Evolutionary conservation across 2,113 vertebrate genomes (phyloP).

Genomic region (Maccullochella peelii): DNA sequence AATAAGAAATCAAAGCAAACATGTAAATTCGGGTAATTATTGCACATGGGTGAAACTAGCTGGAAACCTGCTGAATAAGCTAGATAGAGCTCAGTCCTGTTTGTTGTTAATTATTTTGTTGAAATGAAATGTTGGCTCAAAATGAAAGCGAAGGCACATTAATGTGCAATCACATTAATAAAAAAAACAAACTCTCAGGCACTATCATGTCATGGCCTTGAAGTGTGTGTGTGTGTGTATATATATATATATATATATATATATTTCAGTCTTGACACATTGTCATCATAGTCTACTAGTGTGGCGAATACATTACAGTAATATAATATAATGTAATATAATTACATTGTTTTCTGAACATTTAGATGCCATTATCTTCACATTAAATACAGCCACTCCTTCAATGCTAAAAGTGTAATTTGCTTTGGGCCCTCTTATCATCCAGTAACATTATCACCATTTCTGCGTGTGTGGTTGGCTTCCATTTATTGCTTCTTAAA

Average conservation of each 20-base stretch:
- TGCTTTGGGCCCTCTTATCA: constrained; percentile 11
- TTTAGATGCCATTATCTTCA: constrained; percentile 12
- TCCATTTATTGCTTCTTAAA: constrained; percentile 7
- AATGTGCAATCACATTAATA: not conserved
- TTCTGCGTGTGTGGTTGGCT: not conserved
- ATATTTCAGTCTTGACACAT: not conserved
- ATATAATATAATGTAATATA: too few species aligned
- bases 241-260: not conserved
- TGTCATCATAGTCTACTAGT: not conserved
- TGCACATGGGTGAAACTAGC: not conserved
- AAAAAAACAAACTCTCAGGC: too few species aligned
- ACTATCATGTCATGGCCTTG: too few species aligned
- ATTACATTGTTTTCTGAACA: constrained; percentile 2
- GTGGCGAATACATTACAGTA: not conserved
- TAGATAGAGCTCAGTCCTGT: not conserved
- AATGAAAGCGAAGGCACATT: not conserved
- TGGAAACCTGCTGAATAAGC: not conserved
- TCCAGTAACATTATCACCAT: constrained; percentile 1
- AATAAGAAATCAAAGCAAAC: constrained; percentile 13
- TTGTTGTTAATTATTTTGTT: constrained; percentile 2
- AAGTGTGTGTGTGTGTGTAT: too few species aligned
- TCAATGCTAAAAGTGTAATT: not conserved
- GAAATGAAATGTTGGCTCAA: not conserved
- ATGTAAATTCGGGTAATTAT: not conserved
- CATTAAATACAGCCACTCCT: constrained; percentile 4